phyloP scores from a whole-genome alignment of 1,140 invertebrate species.

The Apolygus lucorum region DNA sequence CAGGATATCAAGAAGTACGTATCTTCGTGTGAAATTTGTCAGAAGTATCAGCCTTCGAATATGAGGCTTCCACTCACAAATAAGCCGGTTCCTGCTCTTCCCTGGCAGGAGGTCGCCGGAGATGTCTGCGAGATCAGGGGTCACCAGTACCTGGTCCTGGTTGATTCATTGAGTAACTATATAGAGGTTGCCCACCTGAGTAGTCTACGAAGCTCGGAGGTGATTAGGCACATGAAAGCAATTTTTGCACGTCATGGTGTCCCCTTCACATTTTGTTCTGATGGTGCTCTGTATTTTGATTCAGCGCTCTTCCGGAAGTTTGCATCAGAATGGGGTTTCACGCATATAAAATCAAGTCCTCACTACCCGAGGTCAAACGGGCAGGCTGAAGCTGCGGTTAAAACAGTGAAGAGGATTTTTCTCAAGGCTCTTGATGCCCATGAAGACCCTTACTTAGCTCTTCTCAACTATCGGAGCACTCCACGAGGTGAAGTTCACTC shows the following conservation, averaged over 20 bases:
- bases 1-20: slow-evolving; percentile 34
- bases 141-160: slow-evolving; percentile 14
- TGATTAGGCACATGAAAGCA: slow-evolving; percentile 11
- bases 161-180: slow-evolving; percentile 18
- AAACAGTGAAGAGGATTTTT: slow-evolving; percentile 6
- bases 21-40: slow-evolving; percentile 31
- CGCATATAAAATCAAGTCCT: neutral
- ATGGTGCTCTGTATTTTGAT: slow-evolving; percentile 17
- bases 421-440: slow-evolving; percentile 14
- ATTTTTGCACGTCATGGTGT: slow-evolving; percentile 18
- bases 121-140: slow-evolving; percentile 2
- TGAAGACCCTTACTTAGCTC: slow-evolving; percentile 18
- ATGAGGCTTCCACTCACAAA: slow-evolving; percentile 1
- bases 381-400: slow-evolving; percentile 7
- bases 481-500: slow-evolving; percentile 5
- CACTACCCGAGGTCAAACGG: slow-evolving; percentile 19
- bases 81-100: slow-evolving; percentile 5
- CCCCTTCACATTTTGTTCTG: neutral
- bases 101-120: slow-evolving; percentile 6
- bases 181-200: slow-evolving; percentile 2
- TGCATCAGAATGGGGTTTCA: neutral
- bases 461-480: slow-evolving; percentile 12
- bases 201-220: neutral
- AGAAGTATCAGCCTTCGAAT: neutral
- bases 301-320: slow-evolving; percentile 2